Base-by-base conservation (phyloP, 2,797 vertebrate species). In the Muraenolepis orangiensis region DNA sequence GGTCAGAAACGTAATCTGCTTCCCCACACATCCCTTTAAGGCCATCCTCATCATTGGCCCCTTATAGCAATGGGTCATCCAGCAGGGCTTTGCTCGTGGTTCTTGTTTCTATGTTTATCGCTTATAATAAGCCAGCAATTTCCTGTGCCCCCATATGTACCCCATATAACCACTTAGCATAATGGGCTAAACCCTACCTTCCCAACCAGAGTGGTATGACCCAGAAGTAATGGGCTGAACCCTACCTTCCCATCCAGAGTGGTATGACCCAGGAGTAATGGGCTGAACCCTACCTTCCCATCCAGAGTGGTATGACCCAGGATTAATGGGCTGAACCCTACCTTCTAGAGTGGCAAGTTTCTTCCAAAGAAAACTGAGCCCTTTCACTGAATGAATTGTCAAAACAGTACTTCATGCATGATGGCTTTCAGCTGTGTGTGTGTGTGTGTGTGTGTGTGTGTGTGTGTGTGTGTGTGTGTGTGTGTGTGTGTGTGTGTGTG, bases 381-480 rank as follows among this genome's bases (percentile, higher is more conserved):
- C n/a, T n/a, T n/a, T n/a, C n/a, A n/a, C n/a, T n/a, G n/a, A n/a
- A n/a, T n/a, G n/a, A n/a, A n/a, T n/a, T n/a, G n/a, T n/a, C n/a
- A n/a, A n/a, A n/a, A n/a, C n/a, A n/a, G n/a, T n/a, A n/a, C n/a
- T n/a, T n/a, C n/a, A n/a, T n/a, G n/a, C n/a, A n/a, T n/a, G n/a
- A n/a, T n/a, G n/a, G n/a, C 38, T 40, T 13, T 13, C 26, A 68
- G 1, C 31, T 66, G 72, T 26, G 57, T 30, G 64, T 68, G 36
- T 14, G 36, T 69, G 36, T 69, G 66, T 74, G 23, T 29, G 23
- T 74, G 16, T 42, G 64, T 69, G 36, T 51, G 51, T 46, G 64
- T 74, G 78, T 84, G 73, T 86, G 77, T 73, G 29, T 42, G 34
- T 66, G 51, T 78, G n/a, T 73, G 72, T 82, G 64, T 69, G n/a